Evolutionary conservation across 2,113 vertebrate species (phyloP).

Genomic region (Onychorhynchus coronatus): DNA sequence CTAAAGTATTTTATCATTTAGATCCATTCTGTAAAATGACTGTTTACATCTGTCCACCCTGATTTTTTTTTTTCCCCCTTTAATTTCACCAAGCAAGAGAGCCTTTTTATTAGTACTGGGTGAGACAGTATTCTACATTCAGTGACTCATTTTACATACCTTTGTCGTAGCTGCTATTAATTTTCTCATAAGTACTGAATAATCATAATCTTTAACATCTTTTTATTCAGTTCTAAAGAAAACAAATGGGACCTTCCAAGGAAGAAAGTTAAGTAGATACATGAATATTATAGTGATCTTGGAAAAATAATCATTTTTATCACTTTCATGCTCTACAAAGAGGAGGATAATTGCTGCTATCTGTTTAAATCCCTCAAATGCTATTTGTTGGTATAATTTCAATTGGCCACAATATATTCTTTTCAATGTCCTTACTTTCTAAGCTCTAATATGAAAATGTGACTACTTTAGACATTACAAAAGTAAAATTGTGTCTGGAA

Average conservation of each 20-base stretch:
- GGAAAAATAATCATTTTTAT: conserved; percentile 54
- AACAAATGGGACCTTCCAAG: conserved; percentile 60
- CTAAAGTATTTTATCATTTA: neutral
- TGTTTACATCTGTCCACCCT: neutral
- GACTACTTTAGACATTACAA: conserved; percentile 7
- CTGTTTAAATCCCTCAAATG: conserved; percentile 43
- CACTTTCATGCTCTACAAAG: conserved; percentile 41
- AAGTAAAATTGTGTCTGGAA: neutral
- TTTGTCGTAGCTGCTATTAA: neutral
- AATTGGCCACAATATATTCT: neutral
- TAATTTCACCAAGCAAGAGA: neutral
- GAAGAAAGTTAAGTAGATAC: conserved; percentile 58
- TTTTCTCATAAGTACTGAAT: neutral
- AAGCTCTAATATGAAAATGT: neutral
- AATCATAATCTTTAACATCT: conserved; percentile 58
- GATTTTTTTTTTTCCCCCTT: neutral
- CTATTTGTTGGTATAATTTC: conserved; percentile 32
- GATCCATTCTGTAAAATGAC: neutral
- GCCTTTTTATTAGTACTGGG: neutral
- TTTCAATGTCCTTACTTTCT: neutral
- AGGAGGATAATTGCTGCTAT: conserved; percentile 39
- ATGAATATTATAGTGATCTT: conserved; percentile 60
- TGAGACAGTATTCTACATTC: neutral
- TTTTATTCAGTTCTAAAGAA: conserved; percentile 57
- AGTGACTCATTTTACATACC: conserved; percentile 31